Evolutionary conservation across 1,140 invertebrate species (phyloP).

Genomic region (Drosophila takahashii): DNA sequence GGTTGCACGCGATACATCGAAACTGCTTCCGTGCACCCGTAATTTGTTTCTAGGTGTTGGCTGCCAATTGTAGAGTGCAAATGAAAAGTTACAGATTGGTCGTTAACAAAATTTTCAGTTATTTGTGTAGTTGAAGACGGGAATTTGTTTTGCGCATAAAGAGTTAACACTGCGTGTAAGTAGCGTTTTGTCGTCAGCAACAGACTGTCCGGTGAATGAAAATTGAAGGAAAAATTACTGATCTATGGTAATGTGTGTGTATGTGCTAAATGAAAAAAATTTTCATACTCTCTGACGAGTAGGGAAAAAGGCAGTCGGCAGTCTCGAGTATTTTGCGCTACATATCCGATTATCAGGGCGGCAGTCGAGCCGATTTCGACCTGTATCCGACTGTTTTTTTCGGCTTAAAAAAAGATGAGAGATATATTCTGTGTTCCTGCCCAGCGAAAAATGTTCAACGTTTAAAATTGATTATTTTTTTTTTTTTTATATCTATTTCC

Average conservation of each 20-base stretch:
- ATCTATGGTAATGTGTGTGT: constrained; percentile 43
- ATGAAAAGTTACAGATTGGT: constrained; percentile 68
- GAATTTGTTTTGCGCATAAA: constrained; percentile 25
- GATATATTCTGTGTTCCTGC: constrained; percentile 2
- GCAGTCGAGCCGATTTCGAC: not conserved
- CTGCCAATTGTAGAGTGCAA: constrained; percentile 79
- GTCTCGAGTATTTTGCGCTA: constrained; percentile 19
- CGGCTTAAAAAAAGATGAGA: constrained; percentile 1
- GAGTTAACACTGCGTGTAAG: constrained; percentile 47
- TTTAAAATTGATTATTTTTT: constrained; percentile 81
- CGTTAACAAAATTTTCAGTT: constrained; percentile 48
- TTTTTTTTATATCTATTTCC: constrained; percentile 64
- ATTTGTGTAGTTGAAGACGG: constrained; percentile 53
- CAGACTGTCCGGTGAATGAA: constrained; percentile 28
- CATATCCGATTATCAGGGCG: constrained; percentile 9
- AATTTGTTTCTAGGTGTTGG: constrained; percentile 70
- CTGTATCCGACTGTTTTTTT: not conserved
- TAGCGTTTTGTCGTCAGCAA: constrained; percentile 20
- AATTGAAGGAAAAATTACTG: constrained; percentile 27
- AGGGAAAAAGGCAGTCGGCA: constrained; percentile 21
- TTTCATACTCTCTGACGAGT: constrained; percentile 22
- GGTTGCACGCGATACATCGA: constrained; percentile 35
- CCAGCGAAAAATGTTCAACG: constrained; percentile 47
- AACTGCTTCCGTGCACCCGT: constrained; percentile 47
- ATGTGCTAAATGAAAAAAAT: constrained; percentile 52